Conservation (phyloP, 2,113 vertebrate genomes). For the Pelecanus crispus region DNA sequence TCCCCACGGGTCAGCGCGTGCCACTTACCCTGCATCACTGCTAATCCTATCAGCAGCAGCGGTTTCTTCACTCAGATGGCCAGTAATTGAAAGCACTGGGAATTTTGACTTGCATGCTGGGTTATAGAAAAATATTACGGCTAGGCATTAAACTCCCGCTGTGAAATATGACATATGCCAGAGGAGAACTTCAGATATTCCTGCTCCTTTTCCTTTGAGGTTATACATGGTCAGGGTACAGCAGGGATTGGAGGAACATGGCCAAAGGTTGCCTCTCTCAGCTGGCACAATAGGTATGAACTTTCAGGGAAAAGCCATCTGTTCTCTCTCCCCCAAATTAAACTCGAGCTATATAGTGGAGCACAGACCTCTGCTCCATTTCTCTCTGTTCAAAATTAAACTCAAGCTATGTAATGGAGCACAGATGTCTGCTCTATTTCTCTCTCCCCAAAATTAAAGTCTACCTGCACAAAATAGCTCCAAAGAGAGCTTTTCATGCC, state of each 20-base stretch:
- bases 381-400: neutral
- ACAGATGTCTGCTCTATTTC: neutral
- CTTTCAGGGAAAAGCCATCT: neutral
- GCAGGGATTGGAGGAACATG: neutral
- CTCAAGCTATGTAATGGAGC: neutral
- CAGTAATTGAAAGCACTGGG: neutral
- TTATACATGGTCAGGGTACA: neutral
- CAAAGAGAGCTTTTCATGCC: neutral
- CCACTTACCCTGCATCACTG: neutral
- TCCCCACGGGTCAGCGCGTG: neutral
- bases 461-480: neutral
- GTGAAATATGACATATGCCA: neutral
- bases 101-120: slow-evolving; percentile 2
- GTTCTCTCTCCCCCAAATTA: neutral
- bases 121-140: slow-evolving; percentile 1
- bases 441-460: neutral
- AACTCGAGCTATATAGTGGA: neutral
- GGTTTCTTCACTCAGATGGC: neutral
- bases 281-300: neutral
- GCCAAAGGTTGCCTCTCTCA: neutral
- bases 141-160: neutral
- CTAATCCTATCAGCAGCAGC: neutral
- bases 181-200: neutral
- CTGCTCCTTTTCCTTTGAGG: neutral
- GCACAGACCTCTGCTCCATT: neutral